Evolutionary conservation across 2,797 vertebrate species (phyloP), one percentile per base, ranked within the genome.

Genomic region (Pitangus sulphuratus): DNA sequence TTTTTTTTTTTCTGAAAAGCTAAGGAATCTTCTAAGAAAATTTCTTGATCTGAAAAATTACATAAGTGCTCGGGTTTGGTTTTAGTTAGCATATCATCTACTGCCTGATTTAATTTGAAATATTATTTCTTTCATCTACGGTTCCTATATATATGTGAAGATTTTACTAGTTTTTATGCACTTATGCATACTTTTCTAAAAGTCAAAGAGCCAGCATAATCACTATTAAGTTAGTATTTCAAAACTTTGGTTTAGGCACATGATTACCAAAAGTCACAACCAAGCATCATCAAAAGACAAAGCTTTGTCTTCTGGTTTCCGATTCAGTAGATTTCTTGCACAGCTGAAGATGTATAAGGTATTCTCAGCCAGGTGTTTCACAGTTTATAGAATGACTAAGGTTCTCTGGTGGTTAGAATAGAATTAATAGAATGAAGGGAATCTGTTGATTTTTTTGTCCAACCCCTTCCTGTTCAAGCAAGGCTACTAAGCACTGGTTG

Each of bases 401-500:
- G 6, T 30, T 33, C 11, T 61, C 26, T 61, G 9, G 18, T 61
- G 12, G 7, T 40, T 30, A 61, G 26, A 40, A 61, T 5, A 61
- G 18, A 61, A 61, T 40, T 61, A 12, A 30, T 39, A 40, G 58
- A 61, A 61, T 40, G 8, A 76, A 72, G 42, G 15, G 13, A 33
- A 11, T 84, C 48, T 48, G 37, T 12, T 50, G 12, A 6, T 80
- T 11, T 13, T 22, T 21, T 48, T 25, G 7, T 47, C 50, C 50
- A 79, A 3, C 3, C 5, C 15, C 15, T 62, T 78, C 57, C 24
- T 56, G 15, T 20, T 77, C 15, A 66, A 74, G 12, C 25, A 88
- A 37, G 45, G 4, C 19, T 42, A 33, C 15, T 16, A 39, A 56
- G 17, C 0, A 1, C 3, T 39, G 3, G 9, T 30, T 85, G 7